Base-by-base conservation (phyloP, 2,888 invertebrate species). In the Crocallis elinguaria region DNA sequence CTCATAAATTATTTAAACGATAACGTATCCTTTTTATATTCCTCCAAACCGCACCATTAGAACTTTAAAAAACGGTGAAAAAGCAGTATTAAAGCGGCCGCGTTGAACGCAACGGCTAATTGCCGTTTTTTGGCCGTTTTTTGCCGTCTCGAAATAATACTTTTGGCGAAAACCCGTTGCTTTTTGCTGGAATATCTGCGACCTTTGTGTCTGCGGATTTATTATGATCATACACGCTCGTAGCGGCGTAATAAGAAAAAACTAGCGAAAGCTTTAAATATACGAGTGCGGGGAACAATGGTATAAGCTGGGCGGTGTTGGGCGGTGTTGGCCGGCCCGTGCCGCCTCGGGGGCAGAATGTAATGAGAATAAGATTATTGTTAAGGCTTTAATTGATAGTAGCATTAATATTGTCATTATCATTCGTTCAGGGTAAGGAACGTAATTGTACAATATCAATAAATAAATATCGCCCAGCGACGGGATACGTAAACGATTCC, bases 151-250 rank as follows among this genome's bases (percentile, higher is more conserved):
- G 32, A 69, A 72, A 73, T 72, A 72, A 71, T 73, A 72, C 69
- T 67, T 71, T 73, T 60, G 57, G 62, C 65, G 63, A 57, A 71
- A 75, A 70, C 42, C 60, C 64, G 64, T 58, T 64, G 71, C 67
- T 76, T 77, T 77, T 75, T 69, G 68, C 62, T 61, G 63, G 65
- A 71, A 70, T 66, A 59, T 57, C 61, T 69, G 53, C 63, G 66
- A 72, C 73, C 74, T 77, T 76, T 76, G 75, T 76, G 69, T 58
- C 63, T 52, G 64, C 61, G 71, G 73, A 77, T 79, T 78, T 79
- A 79, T 79, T 76, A 71, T 73, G 66, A 68, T 69, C 72, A 68
- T 69, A 67, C 66, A 62, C 59, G 66, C 59, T 62, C 66, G 60
- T 54, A 37, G 49, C 49, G 67, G 58, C 55, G 65, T 65, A 66